phyloP scores from a whole-genome alignment of 2,797 vertebrate genomes.

The Acanthiza pusilla region DNA sequence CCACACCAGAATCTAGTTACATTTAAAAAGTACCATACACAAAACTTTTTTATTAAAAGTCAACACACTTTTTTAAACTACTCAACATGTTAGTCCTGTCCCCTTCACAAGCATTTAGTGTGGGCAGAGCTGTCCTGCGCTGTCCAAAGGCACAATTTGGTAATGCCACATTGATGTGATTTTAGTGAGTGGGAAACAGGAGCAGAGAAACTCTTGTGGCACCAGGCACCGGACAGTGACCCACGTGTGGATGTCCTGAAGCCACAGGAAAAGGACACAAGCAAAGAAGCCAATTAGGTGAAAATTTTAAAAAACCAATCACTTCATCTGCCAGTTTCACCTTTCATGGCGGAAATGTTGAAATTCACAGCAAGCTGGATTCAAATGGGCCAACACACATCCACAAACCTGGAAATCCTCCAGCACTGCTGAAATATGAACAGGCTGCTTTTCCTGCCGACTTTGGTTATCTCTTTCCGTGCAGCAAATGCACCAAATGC shows the following conservation, averaged over 20 bases:
- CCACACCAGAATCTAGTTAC: neutral
- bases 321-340: neutral
- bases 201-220: neutral
- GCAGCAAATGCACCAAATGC: neutral
- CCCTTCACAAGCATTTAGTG: neutral
- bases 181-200: neutral
- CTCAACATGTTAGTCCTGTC: neutral
- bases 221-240: neutral
- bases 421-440: neutral
- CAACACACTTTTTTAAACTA: neutral
- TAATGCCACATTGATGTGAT: neutral
- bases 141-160: neutral
- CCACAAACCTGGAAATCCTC: neutral
- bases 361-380: neutral
- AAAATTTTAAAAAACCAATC: neutral
- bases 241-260: rapidly evolving
- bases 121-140: rapidly evolving
- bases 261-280: neutral
- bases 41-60: neutral
- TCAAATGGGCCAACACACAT: neutral
- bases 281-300: neutral
- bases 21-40: neutral
- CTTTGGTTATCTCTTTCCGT: neutral
- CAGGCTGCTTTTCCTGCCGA: neutral
- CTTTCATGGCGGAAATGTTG: neutral